Conservation (phyloP, 2,113 vertebrate species). For the Marmota monax region DNA sequence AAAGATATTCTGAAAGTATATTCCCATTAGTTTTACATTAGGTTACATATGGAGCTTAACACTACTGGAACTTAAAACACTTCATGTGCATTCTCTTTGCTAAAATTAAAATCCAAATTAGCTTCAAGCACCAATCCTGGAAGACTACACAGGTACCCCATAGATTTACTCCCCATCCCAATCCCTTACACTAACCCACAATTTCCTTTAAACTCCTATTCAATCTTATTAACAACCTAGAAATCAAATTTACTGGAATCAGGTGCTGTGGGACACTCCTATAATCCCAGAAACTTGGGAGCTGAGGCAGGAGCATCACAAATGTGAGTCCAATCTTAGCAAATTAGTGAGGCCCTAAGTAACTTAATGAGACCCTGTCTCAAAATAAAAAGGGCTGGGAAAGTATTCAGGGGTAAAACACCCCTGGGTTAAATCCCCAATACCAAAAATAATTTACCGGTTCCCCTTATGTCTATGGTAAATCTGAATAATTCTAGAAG, state of each 20-base stretch:
- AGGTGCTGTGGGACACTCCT: too few species aligned
- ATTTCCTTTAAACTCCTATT: slow-evolving; percentile 28
- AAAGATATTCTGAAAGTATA: not conserved
- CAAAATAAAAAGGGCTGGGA: too few species aligned
- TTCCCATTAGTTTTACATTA: not conserved
- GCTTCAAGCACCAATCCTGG: not conserved
- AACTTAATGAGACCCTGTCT: too few species aligned
- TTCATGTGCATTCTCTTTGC: not conserved
- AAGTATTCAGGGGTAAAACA: too few species aligned
- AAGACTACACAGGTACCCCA: not conserved
- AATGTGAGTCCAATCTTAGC: too few species aligned
- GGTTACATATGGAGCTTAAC: not conserved
- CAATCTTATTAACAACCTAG: not conserved
- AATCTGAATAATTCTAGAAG: not conserved
- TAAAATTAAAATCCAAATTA: slow-evolving; percentile 30
- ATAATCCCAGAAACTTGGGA: too few species aligned
- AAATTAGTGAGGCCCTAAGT: too few species aligned
- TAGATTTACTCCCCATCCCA: not conserved
- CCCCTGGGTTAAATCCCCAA: too few species aligned
- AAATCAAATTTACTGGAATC: slow-evolving; percentile 33
- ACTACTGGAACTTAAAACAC: slow-evolving; percentile 17
- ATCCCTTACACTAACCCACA: not conserved
- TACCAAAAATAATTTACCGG: too few species aligned
- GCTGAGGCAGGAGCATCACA: too few species aligned
- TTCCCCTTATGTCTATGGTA: not conserved